Conservation (phyloP, 1,140 invertebrate species). For the Branchinecta lynchi region DNA sequence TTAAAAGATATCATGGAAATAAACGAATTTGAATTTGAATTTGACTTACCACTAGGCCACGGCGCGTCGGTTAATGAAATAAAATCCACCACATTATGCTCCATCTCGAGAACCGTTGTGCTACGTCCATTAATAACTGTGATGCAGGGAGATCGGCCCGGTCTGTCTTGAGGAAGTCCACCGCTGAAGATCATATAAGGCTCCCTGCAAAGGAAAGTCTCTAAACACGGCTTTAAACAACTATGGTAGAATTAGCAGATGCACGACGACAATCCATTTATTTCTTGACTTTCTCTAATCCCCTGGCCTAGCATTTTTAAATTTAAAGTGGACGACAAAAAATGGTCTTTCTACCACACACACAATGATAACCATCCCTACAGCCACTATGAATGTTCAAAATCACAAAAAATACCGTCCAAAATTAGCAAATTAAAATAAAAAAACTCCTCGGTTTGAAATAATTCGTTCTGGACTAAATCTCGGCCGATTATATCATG, state of each 20-base stretch:
- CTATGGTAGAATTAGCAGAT: neutral
- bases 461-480: too few relatives aligned
- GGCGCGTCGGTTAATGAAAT: constrained; percentile 85
- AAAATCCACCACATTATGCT: constrained; percentile 94
- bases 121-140: constrained; percentile 88
- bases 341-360: too few relatives aligned
- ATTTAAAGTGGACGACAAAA: too few relatives aligned
- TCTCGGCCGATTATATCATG: too few relatives aligned
- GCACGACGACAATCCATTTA: neutral
- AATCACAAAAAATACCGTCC: too few relatives aligned
- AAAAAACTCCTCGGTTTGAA: too few relatives aligned
- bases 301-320: neutral
- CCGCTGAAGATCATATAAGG: constrained; percentile 87
- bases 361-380: too few relatives aligned
- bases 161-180: constrained; percentile 74
- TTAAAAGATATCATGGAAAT: too few relatives aligned
- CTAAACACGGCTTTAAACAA: constrained; percentile 12
- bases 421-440: too few relatives aligned
- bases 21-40: too few relatives aligned
- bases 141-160: constrained; percentile 78
- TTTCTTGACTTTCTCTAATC: neutral
- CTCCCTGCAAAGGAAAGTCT: constrained; percentile 42
- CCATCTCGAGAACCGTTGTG: constrained; percentile 96
- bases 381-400: too few relatives aligned
- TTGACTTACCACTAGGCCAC: constrained; percentile 67